These are phyloP conservation scores for Tokudaia tokunoshimensis DNA, from an alignment of 2,797 vertebrate genomes.

Conservation along the genomic window DNA sequence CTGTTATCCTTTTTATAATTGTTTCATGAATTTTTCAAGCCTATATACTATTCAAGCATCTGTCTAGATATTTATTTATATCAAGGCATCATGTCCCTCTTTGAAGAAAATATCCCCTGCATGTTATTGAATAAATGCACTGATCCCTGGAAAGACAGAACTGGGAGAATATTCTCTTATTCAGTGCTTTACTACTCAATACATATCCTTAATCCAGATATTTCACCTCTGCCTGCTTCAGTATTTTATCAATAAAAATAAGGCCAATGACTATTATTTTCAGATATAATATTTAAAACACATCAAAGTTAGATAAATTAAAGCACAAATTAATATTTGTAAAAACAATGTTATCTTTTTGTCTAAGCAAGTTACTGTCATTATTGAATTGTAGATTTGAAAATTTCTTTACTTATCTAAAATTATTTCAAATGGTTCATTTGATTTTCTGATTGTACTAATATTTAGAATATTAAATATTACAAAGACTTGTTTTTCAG, in stretches of 20 bases:
- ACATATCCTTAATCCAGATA: background rate
- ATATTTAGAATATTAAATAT: background rate
- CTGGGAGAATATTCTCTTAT: background rate
- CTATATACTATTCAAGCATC: background rate
- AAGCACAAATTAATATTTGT: conserved; percentile 3
- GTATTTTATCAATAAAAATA: conserved; percentile 5
- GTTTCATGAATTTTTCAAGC: background rate
- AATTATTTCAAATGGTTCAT: background rate
- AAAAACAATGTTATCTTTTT: background rate
- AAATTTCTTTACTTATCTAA: background rate
- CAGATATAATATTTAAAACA: background rate
- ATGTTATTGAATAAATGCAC: background rate
- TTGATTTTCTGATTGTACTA: background rate
- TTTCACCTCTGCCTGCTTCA: background rate
- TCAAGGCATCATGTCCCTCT: background rate
- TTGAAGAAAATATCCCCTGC: background rate
- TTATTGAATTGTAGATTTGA: background rate
- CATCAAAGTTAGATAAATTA: background rate
- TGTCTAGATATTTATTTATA: background rate
- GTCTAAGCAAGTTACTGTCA: background rate
- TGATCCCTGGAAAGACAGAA: background rate
- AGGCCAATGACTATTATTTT: background rate
- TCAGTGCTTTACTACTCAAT: background rate
- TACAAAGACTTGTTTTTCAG: conserved; percentile 4
- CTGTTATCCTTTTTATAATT: background rate